Evolutionary conservation across 2,797 vertebrate species (phyloP).

Genomic region (Crocidura indochinensis): DNA sequence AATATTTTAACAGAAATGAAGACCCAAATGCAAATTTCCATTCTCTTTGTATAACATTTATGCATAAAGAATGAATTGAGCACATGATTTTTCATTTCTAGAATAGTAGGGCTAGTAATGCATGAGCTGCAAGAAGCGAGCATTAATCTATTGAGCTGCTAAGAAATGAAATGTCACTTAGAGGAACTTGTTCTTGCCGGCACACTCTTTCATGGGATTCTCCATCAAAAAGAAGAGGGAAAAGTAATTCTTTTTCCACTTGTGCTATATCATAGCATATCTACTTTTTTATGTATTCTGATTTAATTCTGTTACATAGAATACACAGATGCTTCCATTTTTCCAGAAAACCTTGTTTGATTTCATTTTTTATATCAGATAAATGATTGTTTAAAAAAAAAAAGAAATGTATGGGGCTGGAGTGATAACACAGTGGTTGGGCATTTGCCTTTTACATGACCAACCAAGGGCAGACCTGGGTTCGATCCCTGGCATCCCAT

Average conservation of each 20-base stretch:
- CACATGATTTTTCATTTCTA: slow-evolving; percentile 87
- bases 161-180: slow-evolving; percentile 88
- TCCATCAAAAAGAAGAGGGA: slow-evolving; percentile 57
- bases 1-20: slow-evolving; percentile 86
- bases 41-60: slow-evolving; percentile 88
- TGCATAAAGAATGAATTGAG: slow-evolving; percentile 87
- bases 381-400: background rate
- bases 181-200: slow-evolving; percentile 81
- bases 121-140: slow-evolving; percentile 78
- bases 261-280: slow-evolving; percentile 12
- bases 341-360: slow-evolving; percentile 33
- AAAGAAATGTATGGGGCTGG: background rate
- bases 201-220: slow-evolving; percentile 59
- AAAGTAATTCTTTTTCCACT: slow-evolving; percentile 61
- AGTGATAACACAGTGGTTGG: too few relatives aligned
- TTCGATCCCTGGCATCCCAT: too few relatives aligned
- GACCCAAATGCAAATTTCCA: slow-evolving; percentile 85
- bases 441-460: too few relatives aligned
- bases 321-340: slow-evolving; percentile 4
- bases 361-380: slow-evolving; percentile 56
- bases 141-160: slow-evolving; percentile 85
- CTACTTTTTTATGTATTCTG: background rate
- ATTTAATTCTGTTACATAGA: background rate
- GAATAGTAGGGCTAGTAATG: slow-evolving; percentile 81
- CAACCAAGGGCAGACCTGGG: too few relatives aligned